Conservation (phyloP, 2,888 invertebrate species). For the Athrips mouffetella region DNA sequence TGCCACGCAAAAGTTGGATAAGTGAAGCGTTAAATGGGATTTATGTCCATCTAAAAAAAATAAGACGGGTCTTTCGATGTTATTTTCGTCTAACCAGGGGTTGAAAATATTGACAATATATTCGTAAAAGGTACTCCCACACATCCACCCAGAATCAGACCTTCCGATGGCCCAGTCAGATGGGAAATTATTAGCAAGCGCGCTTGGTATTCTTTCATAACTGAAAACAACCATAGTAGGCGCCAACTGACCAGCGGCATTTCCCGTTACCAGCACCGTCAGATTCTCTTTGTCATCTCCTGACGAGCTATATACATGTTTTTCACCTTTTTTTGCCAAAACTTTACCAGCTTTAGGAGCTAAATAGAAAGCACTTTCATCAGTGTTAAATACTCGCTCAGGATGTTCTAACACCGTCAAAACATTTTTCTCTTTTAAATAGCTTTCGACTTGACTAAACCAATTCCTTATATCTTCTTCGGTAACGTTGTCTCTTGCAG, state of each 20-base stretch:
- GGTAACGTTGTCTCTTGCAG: slow-evolving; percentile 2
- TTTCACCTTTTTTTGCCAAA: slow-evolving; percentile 30
- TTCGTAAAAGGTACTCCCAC: slow-evolving; percentile 38
- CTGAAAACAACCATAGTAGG: slow-evolving; percentile 38
- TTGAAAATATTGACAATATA: slow-evolving; percentile 41
- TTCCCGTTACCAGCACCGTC: slow-evolving; percentile 32
- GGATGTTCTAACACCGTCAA: slow-evolving; percentile 25
- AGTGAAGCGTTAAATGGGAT: slow-evolving; percentile 29
- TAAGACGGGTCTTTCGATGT: slow-evolving; percentile 29
- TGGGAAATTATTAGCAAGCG: slow-evolving; percentile 22
- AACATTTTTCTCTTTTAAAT: not conserved
- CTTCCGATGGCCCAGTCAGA: slow-evolving; percentile 29
- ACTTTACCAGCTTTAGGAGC: slow-evolving; percentile 31
- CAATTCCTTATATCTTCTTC: slow-evolving; percentile 1
- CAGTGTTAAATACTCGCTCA: slow-evolving; percentile 32
- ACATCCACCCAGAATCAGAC: slow-evolving; percentile 40
- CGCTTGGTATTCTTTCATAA: slow-evolving; percentile 24
- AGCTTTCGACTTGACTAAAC: not conserved
- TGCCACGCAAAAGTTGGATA: slow-evolving; percentile 29
- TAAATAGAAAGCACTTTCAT: slow-evolving; percentile 33
- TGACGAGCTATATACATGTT: slow-evolving; percentile 30
- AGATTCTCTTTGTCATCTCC: slow-evolving; percentile 30
- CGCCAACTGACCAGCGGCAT: slow-evolving; percentile 33
- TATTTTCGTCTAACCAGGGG: slow-evolving; percentile 31
- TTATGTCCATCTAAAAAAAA: slow-evolving; percentile 33